Evolutionary conservation across 2,797 vertebrate species (phyloP).

Genomic region (Acrossocheilus fasciatus): DNA sequence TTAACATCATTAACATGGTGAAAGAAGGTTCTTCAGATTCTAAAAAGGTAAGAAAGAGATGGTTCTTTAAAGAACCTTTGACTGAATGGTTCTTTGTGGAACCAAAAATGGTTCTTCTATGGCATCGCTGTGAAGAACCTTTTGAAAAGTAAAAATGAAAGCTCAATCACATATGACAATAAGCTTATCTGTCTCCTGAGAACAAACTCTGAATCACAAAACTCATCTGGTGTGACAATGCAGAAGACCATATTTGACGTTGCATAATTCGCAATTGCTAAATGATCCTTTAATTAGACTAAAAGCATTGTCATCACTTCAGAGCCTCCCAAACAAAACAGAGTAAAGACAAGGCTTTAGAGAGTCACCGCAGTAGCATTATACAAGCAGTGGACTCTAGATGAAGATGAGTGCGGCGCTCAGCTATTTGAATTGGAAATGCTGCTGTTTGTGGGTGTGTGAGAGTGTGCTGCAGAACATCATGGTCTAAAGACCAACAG

Average conservation of each 20-base stretch:
- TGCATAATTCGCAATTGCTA: neutral
- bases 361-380: neutral
- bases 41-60: too few relatives aligned
- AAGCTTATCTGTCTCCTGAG: neutral
- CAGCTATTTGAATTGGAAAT: conserved; percentile 23
- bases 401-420: neutral
- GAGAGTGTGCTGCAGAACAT: too few relatives aligned
- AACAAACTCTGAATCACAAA: too few relatives aligned
- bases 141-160: neutral
- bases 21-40: too few relatives aligned
- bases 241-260: neutral
- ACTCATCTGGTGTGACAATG: neutral
- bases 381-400: neutral
- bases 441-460: neutral
- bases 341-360: neutral
- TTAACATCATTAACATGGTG: too few relatives aligned
- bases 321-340: neutral
- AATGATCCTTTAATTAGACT: neutral
- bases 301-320: neutral
- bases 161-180: neutral
- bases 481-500: neutral
- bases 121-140: too few relatives aligned
- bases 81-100: too few relatives aligned
- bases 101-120: too few relatives aligned
- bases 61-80: too few relatives aligned